Evolutionary conservation across 2,888 invertebrate genomes (phyloP), one percentile per base, ranked within the genome.

Genomic region (Nemotelus pantherinus): DNA sequence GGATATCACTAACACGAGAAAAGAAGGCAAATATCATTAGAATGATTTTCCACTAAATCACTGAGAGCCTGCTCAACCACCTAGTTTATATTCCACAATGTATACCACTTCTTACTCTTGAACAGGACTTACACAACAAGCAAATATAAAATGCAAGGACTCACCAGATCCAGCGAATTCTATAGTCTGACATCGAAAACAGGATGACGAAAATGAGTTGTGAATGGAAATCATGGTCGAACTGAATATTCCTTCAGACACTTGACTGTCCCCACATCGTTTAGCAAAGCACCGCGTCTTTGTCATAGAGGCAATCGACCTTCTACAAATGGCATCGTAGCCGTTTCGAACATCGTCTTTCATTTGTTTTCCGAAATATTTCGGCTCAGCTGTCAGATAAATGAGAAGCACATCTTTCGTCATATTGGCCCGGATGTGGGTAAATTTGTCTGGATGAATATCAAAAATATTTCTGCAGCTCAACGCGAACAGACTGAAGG

Each of bases 391-490:
- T 53, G 68, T 68, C 70, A 79, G 58, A 80, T 57, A 78, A 76
- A 77, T 80, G 50, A 72, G 67, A 60, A 48, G 25, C 43, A 39
- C 5, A 72, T 65, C 77, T 76, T 78, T 75, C 77, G 76, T 78
- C 78, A 78, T 78, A 55, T 74, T 63, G 39, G 63, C 43, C 78
- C 78, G 80, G 80, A 80, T 78, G 70, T 80, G 76, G 71, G 71
- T 78, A 76, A 80, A 80, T 80, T 77, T 76, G 77, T 80, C 79
- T 79, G 77, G 6, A 41, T 55, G 39, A 7, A 44, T 53, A 4
- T 53, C 53, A 10, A 53, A 45, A 68, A 25, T 55, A 5, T n/a
- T 58, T 58, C 53, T 10, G 6, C 53, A 70, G n/a, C 7, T 25
- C 6, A 68, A 60, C 60, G 41, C n/a, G 43, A n/a, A 7, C 45